These are phyloP conservation scores for Rhea pennata DNA, from an alignment of 2,113 vertebrate genomes.

Conservation along the genomic window DNA sequence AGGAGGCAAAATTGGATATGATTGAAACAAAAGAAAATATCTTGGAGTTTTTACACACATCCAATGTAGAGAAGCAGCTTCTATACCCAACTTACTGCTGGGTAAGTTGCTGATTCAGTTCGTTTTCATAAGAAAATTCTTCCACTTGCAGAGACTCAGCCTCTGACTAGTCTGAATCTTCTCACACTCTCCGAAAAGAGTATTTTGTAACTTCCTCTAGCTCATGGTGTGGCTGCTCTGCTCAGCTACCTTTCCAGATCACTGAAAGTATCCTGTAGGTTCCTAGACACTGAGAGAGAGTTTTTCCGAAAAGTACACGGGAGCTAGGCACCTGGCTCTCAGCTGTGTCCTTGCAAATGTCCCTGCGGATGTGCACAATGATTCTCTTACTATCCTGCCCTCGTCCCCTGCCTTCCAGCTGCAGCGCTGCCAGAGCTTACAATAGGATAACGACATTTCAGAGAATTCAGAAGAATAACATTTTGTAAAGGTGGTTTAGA, in stretches of 20 bases:
- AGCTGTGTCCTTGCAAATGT: neutral
- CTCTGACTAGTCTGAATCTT: neutral
- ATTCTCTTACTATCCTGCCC: neutral
- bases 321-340: neutral
- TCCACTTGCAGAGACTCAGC: neutral
- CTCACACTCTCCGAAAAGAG: neutral
- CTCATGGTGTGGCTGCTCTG: neutral
- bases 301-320: neutral
- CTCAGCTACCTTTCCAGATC: neutral
- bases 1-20: neutral
- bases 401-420: neutral
- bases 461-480: neutral
- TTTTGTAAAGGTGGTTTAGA: neutral
- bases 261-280: neutral
- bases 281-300: neutral
- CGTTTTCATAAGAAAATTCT: neutral
- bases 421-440: neutral
- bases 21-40: neutral
- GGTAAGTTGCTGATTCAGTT: neutral
- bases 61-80: neutral
- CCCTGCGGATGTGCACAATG: neutral
- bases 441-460: neutral
- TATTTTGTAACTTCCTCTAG: neutral
- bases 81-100: neutral
- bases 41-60: neutral